These are phyloP conservation scores for Setipinna tenuifilis DNA, from an alignment of 2,797 vertebrate species.

Conservation along the genomic window DNA sequence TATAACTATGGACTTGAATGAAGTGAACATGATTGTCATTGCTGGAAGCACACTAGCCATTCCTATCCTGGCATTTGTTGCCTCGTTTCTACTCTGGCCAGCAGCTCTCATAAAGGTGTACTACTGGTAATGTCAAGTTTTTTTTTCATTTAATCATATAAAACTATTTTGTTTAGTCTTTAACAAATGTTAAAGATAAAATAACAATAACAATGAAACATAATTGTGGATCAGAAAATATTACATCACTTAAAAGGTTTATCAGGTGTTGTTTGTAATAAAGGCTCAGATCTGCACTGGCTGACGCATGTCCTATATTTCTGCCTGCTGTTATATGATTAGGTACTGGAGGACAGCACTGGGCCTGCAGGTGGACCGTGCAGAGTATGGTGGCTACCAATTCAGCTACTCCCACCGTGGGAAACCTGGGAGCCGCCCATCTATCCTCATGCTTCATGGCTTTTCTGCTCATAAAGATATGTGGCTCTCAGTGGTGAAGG, in stretches of 20 bases:
- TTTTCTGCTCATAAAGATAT: constrained; percentile 95
- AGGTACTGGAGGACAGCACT: constrained; percentile 88
- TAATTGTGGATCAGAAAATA: no score
- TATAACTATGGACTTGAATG: constrained; percentile 78
- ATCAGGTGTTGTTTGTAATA: neutral
- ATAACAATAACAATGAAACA: no score
- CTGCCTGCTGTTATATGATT: neutral
- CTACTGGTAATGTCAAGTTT: constrained; percentile 76
- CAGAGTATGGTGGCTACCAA: constrained; percentile 77
- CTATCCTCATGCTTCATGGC: constrained; percentile 91
- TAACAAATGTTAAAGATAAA: no score
- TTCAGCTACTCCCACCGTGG: constrained; percentile 90
- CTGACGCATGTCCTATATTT: neutral
- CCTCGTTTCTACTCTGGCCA: constrained; percentile 84
- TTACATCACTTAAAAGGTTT: neutral
- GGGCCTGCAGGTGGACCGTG: constrained; percentile 82
- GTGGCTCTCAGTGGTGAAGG: constrained; percentile 91
- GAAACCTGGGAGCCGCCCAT: constrained; percentile 76
- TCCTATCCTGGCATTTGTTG: constrained; percentile 84
- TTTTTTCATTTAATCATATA: no score
- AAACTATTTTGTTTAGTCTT: no score
- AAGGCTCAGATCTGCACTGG: neutral
- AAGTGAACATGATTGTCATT: constrained; percentile 83
- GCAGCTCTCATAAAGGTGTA: constrained; percentile 83
- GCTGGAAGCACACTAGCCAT: constrained; percentile 81